Percentiles rank a stretch among this genome's conserved stretches.
Conservation (phyloP, 2,888 invertebrate genomes). For the Microctonus aethiopoides region DNA sequence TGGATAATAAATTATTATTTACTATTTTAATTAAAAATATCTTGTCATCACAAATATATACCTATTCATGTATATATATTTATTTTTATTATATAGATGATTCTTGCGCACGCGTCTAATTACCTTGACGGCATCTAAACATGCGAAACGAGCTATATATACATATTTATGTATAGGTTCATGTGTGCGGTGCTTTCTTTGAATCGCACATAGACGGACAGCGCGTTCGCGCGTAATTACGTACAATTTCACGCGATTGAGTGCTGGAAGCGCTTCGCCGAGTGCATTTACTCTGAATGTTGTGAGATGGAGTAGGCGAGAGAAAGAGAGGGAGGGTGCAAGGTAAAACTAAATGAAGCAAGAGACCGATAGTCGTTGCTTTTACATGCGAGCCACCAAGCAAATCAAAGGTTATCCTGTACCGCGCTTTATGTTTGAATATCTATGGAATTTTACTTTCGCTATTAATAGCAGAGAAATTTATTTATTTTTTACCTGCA, state of each 20-base stretch:
- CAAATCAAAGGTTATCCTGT: conserved; percentile 3
- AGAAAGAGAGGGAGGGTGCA: no score
- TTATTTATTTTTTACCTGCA: background rate
- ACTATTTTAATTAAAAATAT: background rate
- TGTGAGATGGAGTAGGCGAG: background rate
- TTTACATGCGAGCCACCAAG: background rate
- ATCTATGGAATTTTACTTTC: background rate
- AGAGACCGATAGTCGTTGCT: background rate
- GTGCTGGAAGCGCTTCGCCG: conserved; percentile 46
- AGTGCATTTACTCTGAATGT: background rate
- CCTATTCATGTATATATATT: background rate
- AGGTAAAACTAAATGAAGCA: no score
- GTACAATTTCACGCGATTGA: conserved; percentile 56
- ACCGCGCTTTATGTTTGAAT: conserved; percentile 1
- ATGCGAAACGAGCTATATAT: background rate
- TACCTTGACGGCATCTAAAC: conserved; percentile 13
- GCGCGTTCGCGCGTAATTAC: conserved; percentile 51
- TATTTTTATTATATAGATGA: background rate
- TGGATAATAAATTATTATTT: background rate
- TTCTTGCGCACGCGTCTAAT: conserved; percentile 12
- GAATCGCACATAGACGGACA: conserved; percentile 51
- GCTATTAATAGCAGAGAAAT: background rate
- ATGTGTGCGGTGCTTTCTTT: conserved; percentile 50
- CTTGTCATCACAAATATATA: conserved; percentile 9
- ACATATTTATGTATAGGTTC: background rate